Conservation (phyloP, 1,140 invertebrate species). For the Bombus ignitus region DNA sequence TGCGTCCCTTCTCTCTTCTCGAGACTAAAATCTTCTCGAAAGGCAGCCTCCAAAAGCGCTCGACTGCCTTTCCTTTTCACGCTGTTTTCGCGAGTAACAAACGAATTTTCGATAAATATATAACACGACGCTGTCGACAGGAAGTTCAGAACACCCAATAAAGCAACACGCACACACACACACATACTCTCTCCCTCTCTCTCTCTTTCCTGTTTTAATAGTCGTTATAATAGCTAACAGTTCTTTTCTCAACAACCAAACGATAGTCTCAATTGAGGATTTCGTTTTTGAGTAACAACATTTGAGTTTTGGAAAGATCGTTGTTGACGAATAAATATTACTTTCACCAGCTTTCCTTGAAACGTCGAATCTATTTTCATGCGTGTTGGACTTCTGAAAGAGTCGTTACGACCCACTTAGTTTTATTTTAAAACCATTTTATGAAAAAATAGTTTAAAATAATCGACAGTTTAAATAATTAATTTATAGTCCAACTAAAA, state of each 20-base stretch:
- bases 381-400: too few species aligned
- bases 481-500: too few species aligned
- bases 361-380: not conserved
- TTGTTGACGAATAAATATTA: not conserved
- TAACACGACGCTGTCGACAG: conserved; percentile 31
- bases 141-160: conserved; percentile 25
- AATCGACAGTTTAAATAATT: too few species aligned
- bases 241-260: not conserved
- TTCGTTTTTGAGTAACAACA: not conserved
- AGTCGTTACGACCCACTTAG: too few species aligned
- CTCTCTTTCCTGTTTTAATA: conserved; percentile 12
- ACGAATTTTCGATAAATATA: conserved; percentile 42
- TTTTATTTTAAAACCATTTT: too few species aligned
- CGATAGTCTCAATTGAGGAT: conserved; percentile 9
- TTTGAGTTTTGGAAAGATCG: not conserved
- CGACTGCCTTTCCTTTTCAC: too few species aligned
- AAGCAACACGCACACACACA: not conserved
- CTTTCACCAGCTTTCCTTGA: not conserved
- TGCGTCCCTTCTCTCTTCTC: too few species aligned
- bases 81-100: conserved; percentile 22
- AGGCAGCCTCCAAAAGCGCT: not conserved
- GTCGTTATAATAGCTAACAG: conserved; percentile 28
- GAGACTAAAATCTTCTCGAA: not conserved
- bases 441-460: too few species aligned
- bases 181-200: not conserved